phyloP scores from a whole-genome alignment of 1,140 invertebrate genomes.

The Neodiprion pinetum region DNA sequence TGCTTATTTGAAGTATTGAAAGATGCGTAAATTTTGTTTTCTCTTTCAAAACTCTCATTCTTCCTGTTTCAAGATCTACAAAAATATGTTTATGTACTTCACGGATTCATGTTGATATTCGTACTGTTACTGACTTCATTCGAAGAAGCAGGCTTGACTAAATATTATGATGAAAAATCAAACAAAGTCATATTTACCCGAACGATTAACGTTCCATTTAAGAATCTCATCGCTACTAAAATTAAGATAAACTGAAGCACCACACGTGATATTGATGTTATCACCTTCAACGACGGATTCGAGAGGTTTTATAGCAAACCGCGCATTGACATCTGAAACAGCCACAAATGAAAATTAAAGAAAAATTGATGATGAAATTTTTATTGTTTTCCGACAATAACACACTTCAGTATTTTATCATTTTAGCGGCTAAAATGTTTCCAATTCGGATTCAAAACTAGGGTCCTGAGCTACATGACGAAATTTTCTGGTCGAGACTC shows the following conservation, averaged over 20 bases:
- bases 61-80: constrained; percentile 30
- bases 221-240: constrained; percentile 56
- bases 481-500: too few relatives aligned
- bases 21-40: constrained; percentile 42
- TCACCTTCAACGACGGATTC: constrained; percentile 61
- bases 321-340: background rate
- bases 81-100: constrained; percentile 17
- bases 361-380: background rate
- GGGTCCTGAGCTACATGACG: too few relatives aligned
- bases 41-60: constrained; percentile 25
- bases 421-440: too few relatives aligned
- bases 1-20: constrained; percentile 37
- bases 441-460: too few relatives aligned
- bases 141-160: constrained; percentile 10
- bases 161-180: constrained; percentile 8
- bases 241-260: constrained; percentile 64
- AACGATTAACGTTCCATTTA: constrained; percentile 22
- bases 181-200: constrained; percentile 27
- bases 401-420: too few relatives aligned
- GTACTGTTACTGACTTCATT: constrained; percentile 24
- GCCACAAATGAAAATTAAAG: background rate
- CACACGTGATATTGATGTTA: constrained; percentile 61
- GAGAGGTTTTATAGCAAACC: constrained; percentile 47
- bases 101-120: constrained; percentile 10
- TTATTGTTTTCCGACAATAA: constrained; percentile 13